phyloP scores from a whole-genome alignment of 1,140 invertebrate genomes.

The Teleogryllus occipitalis region DNA sequence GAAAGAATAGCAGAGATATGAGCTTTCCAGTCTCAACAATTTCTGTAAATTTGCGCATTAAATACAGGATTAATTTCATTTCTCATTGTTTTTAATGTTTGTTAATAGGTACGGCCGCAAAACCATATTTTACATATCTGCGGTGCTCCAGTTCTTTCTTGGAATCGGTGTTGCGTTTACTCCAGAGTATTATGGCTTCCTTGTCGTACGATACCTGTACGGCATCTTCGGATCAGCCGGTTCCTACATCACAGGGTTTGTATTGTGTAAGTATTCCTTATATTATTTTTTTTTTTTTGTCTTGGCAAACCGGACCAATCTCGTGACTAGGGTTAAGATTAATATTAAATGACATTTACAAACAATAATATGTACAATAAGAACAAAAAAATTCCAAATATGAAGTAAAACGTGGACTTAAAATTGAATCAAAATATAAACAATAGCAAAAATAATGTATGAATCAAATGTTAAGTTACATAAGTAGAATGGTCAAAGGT shows the following conservation, averaged over 20 bases:
- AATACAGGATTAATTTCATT: not conserved
- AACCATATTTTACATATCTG: constrained; percentile 66
- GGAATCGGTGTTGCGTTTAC: constrained; percentile 65
- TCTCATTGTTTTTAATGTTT: constrained; percentile 8
- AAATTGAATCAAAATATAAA: too few relatives aligned
- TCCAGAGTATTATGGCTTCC: constrained; percentile 63
- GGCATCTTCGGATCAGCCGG: constrained; percentile 77
- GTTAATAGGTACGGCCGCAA: constrained; percentile 59
- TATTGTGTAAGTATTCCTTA: constrained; percentile 46
- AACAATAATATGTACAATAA: too few relatives aligned
- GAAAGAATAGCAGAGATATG: too few relatives aligned
- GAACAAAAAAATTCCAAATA: too few relatives aligned
- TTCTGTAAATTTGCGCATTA: too few relatives aligned
- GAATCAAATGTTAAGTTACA: too few relatives aligned
- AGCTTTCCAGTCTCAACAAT: too few relatives aligned
- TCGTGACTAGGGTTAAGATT: too few relatives aligned
- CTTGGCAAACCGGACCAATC: not conserved
- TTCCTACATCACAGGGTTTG: constrained; percentile 74
- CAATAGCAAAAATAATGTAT: too few relatives aligned
- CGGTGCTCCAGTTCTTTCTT: constrained; percentile 58
- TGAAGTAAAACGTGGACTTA: too few relatives aligned
- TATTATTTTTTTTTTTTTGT: not conserved
- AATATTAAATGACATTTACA: too few relatives aligned
- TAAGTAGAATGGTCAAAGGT: too few relatives aligned
- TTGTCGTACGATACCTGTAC: constrained; percentile 59